Conservation (phyloP, 30 jellyfish, hydroid and myxozoan species). For the Calvadosia cruxmelitensis region DNA sequence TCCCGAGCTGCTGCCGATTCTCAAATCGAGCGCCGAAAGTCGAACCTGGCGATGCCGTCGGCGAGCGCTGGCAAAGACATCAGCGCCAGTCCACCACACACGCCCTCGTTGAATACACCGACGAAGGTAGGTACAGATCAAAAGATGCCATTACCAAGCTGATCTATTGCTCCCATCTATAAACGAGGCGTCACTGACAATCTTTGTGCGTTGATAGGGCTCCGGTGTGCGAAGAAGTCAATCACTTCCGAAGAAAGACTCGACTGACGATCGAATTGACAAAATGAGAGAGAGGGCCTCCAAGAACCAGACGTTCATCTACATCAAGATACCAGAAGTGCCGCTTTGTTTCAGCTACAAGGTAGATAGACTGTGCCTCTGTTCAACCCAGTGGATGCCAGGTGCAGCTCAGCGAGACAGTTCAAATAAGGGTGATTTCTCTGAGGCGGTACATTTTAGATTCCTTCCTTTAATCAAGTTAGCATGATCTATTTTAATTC, state of each 20-base stretch:
- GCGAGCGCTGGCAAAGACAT: slow-evolving; percentile 18
- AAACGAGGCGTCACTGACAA: too few relatives aligned
- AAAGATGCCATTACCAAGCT: not conserved
- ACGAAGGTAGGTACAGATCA: slow-evolving; percentile 50
- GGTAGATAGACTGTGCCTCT: slow-evolving; percentile 13
- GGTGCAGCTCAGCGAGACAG: too few relatives aligned
- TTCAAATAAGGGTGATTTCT: too few relatives aligned
- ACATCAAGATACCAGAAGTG: slow-evolving; percentile 81
- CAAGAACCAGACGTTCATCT: slow-evolving; percentile 83
- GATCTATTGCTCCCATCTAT: too few relatives aligned
- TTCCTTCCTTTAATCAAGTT: too few relatives aligned
- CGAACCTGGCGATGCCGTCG: slow-evolving; percentile 15
- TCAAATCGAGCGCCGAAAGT: slow-evolving; percentile 27
- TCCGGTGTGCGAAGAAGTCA: not conserved
- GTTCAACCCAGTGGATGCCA: too few relatives aligned
- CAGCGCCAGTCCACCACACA: slow-evolving; percentile 23
- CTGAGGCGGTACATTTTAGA: too few relatives aligned
- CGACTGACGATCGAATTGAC: slow-evolving; percentile 76
- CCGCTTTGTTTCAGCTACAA: slow-evolving; percentile 93
- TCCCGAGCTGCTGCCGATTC: slow-evolving; percentile 13
- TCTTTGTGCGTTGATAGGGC: not conserved
- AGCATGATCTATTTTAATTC: too few relatives aligned
- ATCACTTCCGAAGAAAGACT: not conserved
- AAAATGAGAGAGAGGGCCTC: slow-evolving; percentile 90
- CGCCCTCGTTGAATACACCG: slow-evolving; percentile 36